Percentiles rank a stretch among this genome's conserved stretches.
phyloP scores from a whole-genome alignment of 2,113 vertebrate genomes.

The Recurvirostra avosetta region DNA sequence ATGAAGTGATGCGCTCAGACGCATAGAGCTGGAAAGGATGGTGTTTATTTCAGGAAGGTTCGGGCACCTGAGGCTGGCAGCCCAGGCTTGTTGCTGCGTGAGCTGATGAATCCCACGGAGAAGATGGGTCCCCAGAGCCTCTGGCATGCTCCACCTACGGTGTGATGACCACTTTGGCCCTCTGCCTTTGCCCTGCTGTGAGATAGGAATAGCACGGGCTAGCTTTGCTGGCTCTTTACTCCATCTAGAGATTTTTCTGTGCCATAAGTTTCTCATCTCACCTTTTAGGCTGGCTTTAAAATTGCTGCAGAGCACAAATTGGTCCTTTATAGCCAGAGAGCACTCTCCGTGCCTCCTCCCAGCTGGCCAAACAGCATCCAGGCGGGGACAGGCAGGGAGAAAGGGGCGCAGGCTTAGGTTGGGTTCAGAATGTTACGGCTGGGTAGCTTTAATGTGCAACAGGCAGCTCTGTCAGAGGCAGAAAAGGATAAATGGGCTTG shows the following conservation, averaged over 20 bases:
- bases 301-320: neutral
- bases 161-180: neutral
- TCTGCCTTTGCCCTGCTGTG: neutral
- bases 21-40: neutral
- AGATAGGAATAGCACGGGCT: neutral
- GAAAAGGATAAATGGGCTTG: neutral
- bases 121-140: neutral
- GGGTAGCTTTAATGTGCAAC: neutral
- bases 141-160: fast-evolving
- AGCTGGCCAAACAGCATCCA: neutral
- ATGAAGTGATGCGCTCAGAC: neutral
- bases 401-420: neutral
- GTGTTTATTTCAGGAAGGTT: neutral
- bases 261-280: neutral
- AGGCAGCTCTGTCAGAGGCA: neutral
- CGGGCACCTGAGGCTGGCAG: neutral
- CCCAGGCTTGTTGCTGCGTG: neutral
- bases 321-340: neutral
- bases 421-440: neutral
- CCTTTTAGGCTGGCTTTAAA: neutral
- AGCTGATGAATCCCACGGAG: neutral
- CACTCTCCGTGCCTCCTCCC: neutral
- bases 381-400: neutral
- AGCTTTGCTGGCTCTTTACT: conserved; percentile 13
- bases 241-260: conserved; percentile 41